Evolutionary conservation across 2,888 invertebrate genomes (phyloP), one percentile per base, ranked within the genome.

Genomic region (Hydroisotoma schaefferi): DNA sequence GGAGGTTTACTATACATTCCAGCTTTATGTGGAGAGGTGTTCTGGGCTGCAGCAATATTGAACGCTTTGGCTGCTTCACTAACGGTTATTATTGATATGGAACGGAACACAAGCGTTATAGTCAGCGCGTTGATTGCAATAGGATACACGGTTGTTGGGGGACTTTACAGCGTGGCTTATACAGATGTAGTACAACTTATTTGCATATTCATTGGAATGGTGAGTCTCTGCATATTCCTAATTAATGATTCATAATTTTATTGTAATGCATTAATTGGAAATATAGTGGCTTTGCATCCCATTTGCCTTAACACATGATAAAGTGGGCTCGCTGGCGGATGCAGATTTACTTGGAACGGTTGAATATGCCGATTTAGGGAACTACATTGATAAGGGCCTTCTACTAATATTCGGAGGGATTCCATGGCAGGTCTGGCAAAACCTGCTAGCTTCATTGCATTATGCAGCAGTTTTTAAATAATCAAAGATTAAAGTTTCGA

Each of bases 391-490:
- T 79, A 87, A 90, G 73, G 92, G 90, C 12, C 79, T 97, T 71
- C 81, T 98, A 73, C 81, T 97, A 60, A 80, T 95, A 49, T 94
- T 97, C 74, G 97, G 97, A 20, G 97, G 97, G 44, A 95, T 97
- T 73, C 97, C 97, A 0, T 97, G 97, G 94, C 93, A 95, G 85
- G 87, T 87, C 29, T 55, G 61, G 26, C 74, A 76, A 66, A 20
- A 18, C n/a, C n/a, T n/a, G n/a, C 28, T 43, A 15, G 27, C 28
- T 20, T 15, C 57, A 20, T n/a, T 23, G 40, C 10, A 37, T 49
- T 10, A 4, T 18, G 12, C 56, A 48, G 20, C 18, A 20, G 22
- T n/a, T 25, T 33, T 2, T 12, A n/a, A 6, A 29, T 12, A 28
- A 6, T 55, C 18, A 20, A 40, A 18, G 15, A 4, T 40, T 5